These are phyloP conservation scores for Drosophila rubida DNA, from an alignment of 2,888 invertebrate genomes.

Conservation along the genomic window DNA sequence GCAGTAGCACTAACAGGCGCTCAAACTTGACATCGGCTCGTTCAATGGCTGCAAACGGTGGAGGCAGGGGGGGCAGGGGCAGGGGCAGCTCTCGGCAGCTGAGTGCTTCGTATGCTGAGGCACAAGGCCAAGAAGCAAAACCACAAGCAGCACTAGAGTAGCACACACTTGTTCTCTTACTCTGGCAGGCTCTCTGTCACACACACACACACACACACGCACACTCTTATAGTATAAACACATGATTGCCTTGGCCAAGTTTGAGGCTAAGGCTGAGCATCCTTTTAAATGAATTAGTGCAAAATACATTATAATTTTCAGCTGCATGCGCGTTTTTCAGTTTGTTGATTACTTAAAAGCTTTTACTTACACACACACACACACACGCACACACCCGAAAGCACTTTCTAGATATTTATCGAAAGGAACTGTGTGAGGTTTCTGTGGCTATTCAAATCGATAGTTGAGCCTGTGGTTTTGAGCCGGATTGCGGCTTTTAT, in stretches of 20 bases:
- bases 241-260: slow-evolving; percentile 58
- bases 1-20: slow-evolving; percentile 34
- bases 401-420: slow-evolving; percentile 25
- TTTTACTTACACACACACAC: slow-evolving; percentile 22
- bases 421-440: slow-evolving; percentile 27
- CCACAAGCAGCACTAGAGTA: slow-evolving; percentile 38
- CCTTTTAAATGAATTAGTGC: slow-evolving; percentile 72
- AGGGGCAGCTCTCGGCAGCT: slow-evolving; percentile 27
- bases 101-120: slow-evolving; percentile 32
- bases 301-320: slow-evolving; percentile 66
- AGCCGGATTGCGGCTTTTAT: slow-evolving; percentile 24
- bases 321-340: slow-evolving; percentile 51
- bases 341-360: slow-evolving; percentile 61
- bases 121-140: slow-evolving; percentile 62
- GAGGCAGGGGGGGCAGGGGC: background rate
- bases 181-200: slow-evolving; percentile 20
- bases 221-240: slow-evolving; percentile 1
- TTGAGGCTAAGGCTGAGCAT: slow-evolving; percentile 67
- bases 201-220: slow-evolving; percentile 12
- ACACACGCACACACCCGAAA: slow-evolving; percentile 2
- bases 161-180: slow-evolving; percentile 27
- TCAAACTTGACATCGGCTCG: slow-evolving; percentile 69
- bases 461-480: slow-evolving; percentile 32
- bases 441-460: slow-evolving; percentile 53
- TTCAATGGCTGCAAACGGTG: background rate